Conservation (phyloP, 2,888 invertebrate species). For the Papilio demoleus region DNA sequence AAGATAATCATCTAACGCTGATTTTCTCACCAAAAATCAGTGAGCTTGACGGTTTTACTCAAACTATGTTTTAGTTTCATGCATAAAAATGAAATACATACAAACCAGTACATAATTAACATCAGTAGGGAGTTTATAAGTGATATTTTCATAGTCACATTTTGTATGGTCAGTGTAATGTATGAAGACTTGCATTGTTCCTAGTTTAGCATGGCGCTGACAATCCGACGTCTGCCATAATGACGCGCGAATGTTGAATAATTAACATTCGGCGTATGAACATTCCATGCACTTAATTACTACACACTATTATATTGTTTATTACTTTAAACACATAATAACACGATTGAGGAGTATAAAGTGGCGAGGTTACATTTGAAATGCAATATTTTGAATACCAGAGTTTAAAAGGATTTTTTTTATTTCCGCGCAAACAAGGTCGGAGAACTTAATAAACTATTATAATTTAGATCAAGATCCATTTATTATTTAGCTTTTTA, state of each 20-base stretch:
- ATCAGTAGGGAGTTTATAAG: not conserved
- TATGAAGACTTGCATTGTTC: constrained; percentile 20
- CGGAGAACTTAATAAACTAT: too few species aligned
- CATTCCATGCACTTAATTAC: constrained; percentile 20
- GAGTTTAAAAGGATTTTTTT: too few species aligned
- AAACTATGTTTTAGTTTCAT: too few species aligned
- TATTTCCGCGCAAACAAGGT: too few species aligned
- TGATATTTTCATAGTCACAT: not conserved
- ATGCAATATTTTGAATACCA: too few species aligned
- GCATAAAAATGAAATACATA: too few species aligned
- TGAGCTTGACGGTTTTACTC: too few species aligned
- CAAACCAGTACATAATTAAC: too few species aligned
- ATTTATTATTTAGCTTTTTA: too few species aligned
- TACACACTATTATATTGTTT: not conserved
- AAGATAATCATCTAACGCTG: too few species aligned
- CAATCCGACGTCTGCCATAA: not conserved
- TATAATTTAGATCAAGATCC: too few species aligned
- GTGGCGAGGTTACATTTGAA: not conserved
- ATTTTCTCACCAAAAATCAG: too few species aligned
- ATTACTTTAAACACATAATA: not conserved
- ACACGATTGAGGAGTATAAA: not conserved
- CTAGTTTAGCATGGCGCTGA: not conserved
- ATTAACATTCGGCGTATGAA: not conserved
- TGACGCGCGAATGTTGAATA: constrained; percentile 8
- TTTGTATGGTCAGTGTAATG: constrained; percentile 3